phyloP scores from a whole-genome alignment of 2,888 invertebrate genomes.

The Melolontha melolontha region DNA sequence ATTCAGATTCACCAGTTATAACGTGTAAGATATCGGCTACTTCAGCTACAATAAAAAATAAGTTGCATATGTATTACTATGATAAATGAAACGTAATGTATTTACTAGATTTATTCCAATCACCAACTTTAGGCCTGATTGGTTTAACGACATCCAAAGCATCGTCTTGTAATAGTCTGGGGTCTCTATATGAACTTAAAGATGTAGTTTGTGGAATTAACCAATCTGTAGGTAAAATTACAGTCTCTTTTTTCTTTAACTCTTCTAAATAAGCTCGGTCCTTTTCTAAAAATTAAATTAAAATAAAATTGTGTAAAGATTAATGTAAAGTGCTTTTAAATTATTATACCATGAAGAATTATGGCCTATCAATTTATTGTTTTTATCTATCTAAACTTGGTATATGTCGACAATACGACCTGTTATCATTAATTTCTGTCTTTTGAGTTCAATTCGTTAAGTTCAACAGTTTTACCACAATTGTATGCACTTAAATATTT shows the following conservation, averaged over 20 bases:
- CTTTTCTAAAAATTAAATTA: constrained; percentile 1
- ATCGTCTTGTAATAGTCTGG: constrained; percentile 21
- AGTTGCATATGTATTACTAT: background rate
- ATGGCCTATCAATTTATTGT: too few species aligned
- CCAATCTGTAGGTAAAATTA: constrained; percentile 27
- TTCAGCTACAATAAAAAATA: constrained; percentile 21
- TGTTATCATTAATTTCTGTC: too few species aligned
- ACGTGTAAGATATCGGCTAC: constrained; percentile 37
- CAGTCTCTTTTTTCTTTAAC: background rate
- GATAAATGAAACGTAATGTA: background rate
- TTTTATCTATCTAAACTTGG: too few species aligned
- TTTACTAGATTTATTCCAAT: constrained; percentile 26
- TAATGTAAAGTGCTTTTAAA: too few species aligned
- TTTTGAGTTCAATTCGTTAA: too few species aligned
- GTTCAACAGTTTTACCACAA: too few species aligned
- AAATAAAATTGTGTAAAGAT: too few species aligned
- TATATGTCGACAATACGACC: too few species aligned
- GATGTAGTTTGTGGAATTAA: constrained; percentile 30
- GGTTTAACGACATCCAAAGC: constrained; percentile 25
- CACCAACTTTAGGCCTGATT: background rate
- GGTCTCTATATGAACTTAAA: constrained; percentile 30
- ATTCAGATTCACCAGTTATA: constrained; percentile 36
- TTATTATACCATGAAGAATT: too few species aligned
- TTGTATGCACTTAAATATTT: too few species aligned
- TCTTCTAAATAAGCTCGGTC: constrained; percentile 13